These are phyloP conservation scores for Beris chalybata DNA, from an alignment of 2,888 invertebrate genomes.

Conservation along the genomic window DNA sequence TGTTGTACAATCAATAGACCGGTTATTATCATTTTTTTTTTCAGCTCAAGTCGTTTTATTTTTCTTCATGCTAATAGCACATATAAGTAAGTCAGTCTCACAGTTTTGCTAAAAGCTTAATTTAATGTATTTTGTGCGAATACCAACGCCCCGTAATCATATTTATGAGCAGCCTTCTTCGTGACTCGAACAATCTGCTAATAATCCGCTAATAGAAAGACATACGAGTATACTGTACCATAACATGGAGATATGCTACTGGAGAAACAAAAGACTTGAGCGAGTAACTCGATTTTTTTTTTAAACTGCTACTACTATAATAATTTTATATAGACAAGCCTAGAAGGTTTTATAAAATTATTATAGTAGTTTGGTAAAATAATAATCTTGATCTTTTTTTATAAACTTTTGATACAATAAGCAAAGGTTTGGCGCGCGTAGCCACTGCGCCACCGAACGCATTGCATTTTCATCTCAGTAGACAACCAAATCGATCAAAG, in stretches of 20 bases:
- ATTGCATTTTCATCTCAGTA: too few species aligned
- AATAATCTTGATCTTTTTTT: too few species aligned
- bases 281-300: conserved; percentile 15
- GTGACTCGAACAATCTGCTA: conserved; percentile 18
- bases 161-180: conserved; percentile 22
- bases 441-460: too few species aligned
- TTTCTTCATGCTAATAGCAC: neutral
- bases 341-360: too few species aligned
- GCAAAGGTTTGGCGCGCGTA: too few species aligned
- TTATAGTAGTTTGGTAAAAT: too few species aligned
- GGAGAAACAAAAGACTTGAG: conserved; percentile 26
- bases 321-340: too few species aligned
- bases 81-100: conserved; percentile 22
- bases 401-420: too few species aligned
- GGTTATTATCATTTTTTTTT: conserved; percentile 10
- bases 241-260: neutral
- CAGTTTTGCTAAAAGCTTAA: conserved; percentile 31
- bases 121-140: conserved; percentile 28
- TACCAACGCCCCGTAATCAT: conserved; percentile 30
- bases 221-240: neutral
- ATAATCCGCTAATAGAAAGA: neutral
- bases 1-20: conserved; percentile 2
- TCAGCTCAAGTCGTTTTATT: conserved; percentile 8
- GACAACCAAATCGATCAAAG: too few species aligned
- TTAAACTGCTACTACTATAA: too few species aligned